Percentiles rank a stretch among this genome's conserved stretches.
These are phyloP conservation scores for Tenthredo notha DNA, from an alignment of 2,888 invertebrate species.

Conservation along the genomic window DNA sequence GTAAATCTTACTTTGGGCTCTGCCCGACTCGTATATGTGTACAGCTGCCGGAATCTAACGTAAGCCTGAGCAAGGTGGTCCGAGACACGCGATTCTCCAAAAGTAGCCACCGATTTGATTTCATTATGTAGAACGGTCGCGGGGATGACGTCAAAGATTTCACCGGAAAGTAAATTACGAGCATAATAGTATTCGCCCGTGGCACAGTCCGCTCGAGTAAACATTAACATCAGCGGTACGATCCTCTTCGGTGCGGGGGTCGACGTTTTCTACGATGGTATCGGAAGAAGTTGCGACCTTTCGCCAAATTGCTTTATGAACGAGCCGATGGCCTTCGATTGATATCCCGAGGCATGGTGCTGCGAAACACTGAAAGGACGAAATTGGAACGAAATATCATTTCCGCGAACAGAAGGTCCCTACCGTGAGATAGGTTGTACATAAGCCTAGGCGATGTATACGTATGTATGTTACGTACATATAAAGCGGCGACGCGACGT, in stretches of 20 bases:
- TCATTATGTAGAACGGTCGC: not conserved
- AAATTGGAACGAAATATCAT: conserved; percentile 69
- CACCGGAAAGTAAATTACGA: not conserved
- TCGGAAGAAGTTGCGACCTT: conserved; percentile 20
- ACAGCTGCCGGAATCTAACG: not conserved
- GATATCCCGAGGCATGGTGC: conserved; percentile 64
- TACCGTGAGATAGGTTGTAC: conserved; percentile 28
- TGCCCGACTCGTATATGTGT: not conserved
- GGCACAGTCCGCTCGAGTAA: not conserved
- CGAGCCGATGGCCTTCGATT: conserved; percentile 69
- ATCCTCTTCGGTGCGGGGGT: not conserved
- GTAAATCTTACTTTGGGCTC: conserved; percentile 11
- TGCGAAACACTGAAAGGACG: conserved; percentile 62
- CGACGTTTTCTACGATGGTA: conserved; percentile 16
- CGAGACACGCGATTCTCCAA: not conserved
- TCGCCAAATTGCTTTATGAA: conserved; percentile 72
- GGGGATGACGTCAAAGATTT: not conserved
- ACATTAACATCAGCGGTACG: not conserved
- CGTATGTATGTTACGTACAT: not conserved
- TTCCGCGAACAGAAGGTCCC: conserved; percentile 62
- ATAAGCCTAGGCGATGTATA: not conserved
- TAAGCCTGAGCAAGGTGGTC: conserved; percentile 12
- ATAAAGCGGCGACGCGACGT: not conserved
- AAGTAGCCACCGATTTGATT: not conserved
- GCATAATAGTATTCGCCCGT: not conserved